Evolutionary conservation across 1,140 invertebrate genomes (phyloP).

Genomic region (Drosophila busckii): DNA sequence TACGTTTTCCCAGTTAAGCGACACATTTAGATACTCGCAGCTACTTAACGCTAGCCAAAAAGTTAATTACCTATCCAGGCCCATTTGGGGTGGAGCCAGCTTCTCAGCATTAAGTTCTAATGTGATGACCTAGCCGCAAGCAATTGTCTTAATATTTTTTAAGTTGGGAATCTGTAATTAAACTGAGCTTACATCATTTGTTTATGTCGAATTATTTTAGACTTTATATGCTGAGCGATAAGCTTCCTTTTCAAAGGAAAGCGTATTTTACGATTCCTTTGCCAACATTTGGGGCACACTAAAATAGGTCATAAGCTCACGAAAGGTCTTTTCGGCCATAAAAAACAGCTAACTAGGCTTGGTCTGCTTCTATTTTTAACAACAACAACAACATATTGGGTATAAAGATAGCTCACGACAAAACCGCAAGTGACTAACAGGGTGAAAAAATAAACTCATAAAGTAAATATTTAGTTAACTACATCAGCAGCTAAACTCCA

Average conservation of each 20-base stretch:
- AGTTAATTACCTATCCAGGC: conserved; percentile 27
- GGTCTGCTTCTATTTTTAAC: conserved; percentile 3
- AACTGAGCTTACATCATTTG: no score
- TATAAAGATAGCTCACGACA: not conserved
- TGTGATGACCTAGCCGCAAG: conserved; percentile 30
- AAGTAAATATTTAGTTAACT: no score
- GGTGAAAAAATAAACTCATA: not conserved
- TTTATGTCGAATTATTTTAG: no score
- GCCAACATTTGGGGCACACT: no score
- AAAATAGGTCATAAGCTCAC: no score
- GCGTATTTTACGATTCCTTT: no score
- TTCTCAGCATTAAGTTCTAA: no score
- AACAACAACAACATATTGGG: not conserved
- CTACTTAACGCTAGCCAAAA: conserved; percentile 18
- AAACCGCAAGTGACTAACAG: not conserved
- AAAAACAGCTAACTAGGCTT: not conserved
- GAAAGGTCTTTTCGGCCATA: conserved; percentile 7
- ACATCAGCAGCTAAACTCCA: no score
- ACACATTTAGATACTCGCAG: conserved; percentile 19
- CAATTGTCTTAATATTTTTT: no score
- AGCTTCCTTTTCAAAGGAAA: no score
- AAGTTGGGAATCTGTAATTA: no score
- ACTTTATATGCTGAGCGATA: no score
- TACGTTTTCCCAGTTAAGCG: conserved; percentile 13
- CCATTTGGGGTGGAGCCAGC: conserved; percentile 26